A percentile compares a stretch with the other conserved stretches of the same genome.
phyloP scores from a whole-genome alignment of 2,797 vertebrate species.

The Pseudocheirus occidentalis region DNA sequence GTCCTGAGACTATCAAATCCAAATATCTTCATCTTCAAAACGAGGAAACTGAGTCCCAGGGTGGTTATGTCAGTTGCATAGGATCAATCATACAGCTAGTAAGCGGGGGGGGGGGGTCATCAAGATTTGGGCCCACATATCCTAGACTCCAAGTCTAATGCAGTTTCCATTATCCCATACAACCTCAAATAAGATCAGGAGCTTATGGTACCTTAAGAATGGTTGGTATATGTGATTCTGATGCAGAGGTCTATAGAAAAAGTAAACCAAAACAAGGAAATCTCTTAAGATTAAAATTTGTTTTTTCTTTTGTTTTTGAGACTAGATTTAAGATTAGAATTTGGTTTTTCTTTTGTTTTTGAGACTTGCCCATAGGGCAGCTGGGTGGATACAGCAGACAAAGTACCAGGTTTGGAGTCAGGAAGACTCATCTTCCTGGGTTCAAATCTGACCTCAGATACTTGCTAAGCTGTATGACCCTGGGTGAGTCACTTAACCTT shows the following conservation, averaged over 20 bases:
- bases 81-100: not conserved
- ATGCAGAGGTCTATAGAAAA: not conserved
- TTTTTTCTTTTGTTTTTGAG: not conserved
- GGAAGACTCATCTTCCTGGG: no score
- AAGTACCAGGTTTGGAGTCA: not conserved
- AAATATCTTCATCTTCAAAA: not conserved
- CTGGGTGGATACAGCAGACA: not conserved
- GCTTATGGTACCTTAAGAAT: not conserved
- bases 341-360: not conserved
- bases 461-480: not conserved
- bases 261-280: not conserved
- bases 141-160: not conserved
- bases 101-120: not conserved
- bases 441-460: not conserved
- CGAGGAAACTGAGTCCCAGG: not conserved
- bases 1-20: not conserved
- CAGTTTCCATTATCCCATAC: not conserved
- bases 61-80: not conserved
- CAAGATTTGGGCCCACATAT: not conserved
- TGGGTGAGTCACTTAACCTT: not conserved
- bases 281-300: not conserved
- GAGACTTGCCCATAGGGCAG: not conserved
- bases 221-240: not conserved
- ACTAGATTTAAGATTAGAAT: not conserved
- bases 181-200: not conserved